Evolutionary conservation across 2,113 vertebrate species (phyloP).

Genomic region (Pelobates fuscus): DNA sequence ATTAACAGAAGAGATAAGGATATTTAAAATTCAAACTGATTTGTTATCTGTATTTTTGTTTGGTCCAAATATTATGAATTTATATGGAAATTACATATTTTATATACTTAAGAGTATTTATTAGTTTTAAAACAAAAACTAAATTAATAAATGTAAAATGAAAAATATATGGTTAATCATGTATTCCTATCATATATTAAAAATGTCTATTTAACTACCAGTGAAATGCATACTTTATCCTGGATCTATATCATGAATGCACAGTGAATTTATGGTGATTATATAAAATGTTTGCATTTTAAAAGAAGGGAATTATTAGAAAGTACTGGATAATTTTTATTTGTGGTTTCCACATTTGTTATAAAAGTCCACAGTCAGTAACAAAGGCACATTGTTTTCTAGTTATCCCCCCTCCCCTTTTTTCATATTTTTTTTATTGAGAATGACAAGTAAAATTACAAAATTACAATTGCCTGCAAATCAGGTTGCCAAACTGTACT

Average conservation of each 20-base stretch:
- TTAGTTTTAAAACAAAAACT: background rate
- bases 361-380: too few species aligned
- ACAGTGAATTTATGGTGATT: background rate
- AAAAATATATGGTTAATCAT: background rate
- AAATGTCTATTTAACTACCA: background rate
- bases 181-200: background rate
- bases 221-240: background rate
- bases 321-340: background rate
- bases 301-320: background rate
- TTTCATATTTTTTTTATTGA: too few species aligned
- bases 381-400: too few species aligned
- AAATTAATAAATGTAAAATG: background rate
- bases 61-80: conserved; percentile 12
- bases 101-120: background rate
- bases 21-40: conserved; percentile 16
- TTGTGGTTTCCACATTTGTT: background rate
- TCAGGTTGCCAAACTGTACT: too few species aligned
- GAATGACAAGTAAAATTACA: too few species aligned
- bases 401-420: too few species aligned
- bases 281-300: background rate
- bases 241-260: background rate
- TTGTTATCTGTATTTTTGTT: conserved; percentile 13
- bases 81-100: background rate
- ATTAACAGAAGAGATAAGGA: conserved; percentile 29
- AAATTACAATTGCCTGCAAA: too few species aligned